Conservation (phyloP, 1,140 invertebrate genomes). For the Dolichoris vasculosae region DNA sequence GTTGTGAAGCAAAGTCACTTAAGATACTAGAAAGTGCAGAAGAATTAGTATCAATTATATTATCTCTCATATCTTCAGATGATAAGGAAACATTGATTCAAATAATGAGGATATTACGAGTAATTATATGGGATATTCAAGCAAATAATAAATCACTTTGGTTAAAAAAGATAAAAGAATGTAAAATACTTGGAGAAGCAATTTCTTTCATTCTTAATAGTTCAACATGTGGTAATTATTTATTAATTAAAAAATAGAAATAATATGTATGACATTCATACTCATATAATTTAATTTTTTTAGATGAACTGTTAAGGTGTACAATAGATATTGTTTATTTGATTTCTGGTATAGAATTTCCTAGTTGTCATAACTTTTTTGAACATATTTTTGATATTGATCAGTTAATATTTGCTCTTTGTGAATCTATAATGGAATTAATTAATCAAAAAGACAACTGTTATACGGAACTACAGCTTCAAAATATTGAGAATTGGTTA, state of each 20-base stretch:
- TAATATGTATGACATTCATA: not conserved
- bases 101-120: conserved; percentile 79
- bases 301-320: conserved; percentile 63
- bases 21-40: conserved; percentile 68
- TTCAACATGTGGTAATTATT: conserved; percentile 78
- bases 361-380: conserved; percentile 52
- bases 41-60: conserved; percentile 72
- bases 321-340: conserved; percentile 60
- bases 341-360: conserved; percentile 48
- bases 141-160: conserved; percentile 70
- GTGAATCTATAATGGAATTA: conserved; percentile 60
- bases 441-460: conserved; percentile 48
- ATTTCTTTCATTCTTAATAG: conserved; percentile 80
- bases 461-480: conserved; percentile 54
- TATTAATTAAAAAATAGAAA: not conserved
- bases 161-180: conserved; percentile 73
- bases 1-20: conserved; percentile 75
- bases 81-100: conserved; percentile 81
- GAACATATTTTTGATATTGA: conserved; percentile 56
- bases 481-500: conserved; percentile 60
- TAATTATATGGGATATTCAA: conserved; percentile 74
- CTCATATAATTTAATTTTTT: conserved; percentile 40
- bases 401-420: conserved; percentile 56
- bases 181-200: conserved; percentile 73
- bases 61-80: conserved; percentile 76